Conservation (phyloP, 2,113 vertebrate species). For the Chunga burmeisteri region DNA sequence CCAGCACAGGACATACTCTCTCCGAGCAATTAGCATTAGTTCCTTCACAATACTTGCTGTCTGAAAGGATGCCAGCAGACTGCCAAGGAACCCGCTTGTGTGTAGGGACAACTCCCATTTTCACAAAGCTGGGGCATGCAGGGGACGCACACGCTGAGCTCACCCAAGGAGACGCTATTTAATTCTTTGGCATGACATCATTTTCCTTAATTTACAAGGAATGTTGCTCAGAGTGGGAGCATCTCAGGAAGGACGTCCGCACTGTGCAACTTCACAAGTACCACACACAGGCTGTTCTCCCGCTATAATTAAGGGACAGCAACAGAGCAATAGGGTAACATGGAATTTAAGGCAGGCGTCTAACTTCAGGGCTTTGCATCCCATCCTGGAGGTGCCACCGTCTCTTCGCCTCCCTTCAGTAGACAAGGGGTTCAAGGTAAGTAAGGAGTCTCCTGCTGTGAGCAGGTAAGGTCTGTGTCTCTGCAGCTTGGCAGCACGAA, state of each 20-base stretch:
- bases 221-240: neutral
- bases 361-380: neutral
- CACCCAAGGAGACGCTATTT: neutral
- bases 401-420: neutral
- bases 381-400: neutral
- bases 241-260: neutral
- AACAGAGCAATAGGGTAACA: neutral
- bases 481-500: neutral
- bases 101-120: neutral
- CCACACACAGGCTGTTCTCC: slow-evolving; percentile 30
- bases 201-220: neutral
- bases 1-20: neutral
- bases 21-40: neutral
- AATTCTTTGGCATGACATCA: neutral
- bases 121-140: neutral
- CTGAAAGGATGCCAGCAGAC: slow-evolving; percentile 13
- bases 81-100: neutral
- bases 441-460: neutral
- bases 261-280: neutral
- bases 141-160: neutral
- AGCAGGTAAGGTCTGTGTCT: neutral
- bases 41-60: neutral
- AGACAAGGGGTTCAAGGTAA: neutral
- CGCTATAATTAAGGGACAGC: neutral
- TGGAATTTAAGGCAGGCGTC: neutral